These are phyloP conservation scores for Drosophila algonquin DNA, from an alignment of 2,888 invertebrate genomes.

Conservation along the genomic window DNA sequence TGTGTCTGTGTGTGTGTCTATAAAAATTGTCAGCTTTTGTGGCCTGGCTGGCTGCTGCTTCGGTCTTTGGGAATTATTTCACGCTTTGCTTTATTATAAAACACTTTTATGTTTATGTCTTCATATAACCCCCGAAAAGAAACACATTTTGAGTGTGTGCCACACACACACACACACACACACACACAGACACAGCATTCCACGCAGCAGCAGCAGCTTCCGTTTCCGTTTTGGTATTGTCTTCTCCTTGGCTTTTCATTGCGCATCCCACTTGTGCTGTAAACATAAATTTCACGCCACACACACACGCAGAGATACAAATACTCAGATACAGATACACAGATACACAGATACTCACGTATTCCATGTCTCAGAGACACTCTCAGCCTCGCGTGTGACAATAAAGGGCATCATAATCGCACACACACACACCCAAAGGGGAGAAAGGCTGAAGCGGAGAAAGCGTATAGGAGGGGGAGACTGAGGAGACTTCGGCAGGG, in stretches of 20 bases:
- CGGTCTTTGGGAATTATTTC: constrained; percentile 64
- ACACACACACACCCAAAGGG: constrained; percentile 17
- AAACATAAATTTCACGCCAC: constrained; percentile 75
- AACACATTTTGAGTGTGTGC: constrained; percentile 70
- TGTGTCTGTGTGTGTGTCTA: constrained; percentile 51
- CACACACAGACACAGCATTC: constrained; percentile 5
- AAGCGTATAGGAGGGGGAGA: too few species aligned
- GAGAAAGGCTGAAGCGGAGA: too few species aligned
- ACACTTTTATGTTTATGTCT: constrained; percentile 80
- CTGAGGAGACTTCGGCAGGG: too few species aligned
- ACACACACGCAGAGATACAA: neutral
- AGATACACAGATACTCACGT: constrained; percentile 9
- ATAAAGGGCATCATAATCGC: constrained; percentile 76
- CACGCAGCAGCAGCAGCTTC: constrained; percentile 57
- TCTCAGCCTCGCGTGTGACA: constrained; percentile 58
- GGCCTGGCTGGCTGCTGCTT: constrained; percentile 46
- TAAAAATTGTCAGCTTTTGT: constrained; percentile 77
- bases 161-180: constrained; percentile 25
- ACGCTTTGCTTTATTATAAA: constrained; percentile 81
- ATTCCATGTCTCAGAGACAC: neutral
- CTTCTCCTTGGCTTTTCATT: constrained; percentile 52
- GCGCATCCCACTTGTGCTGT: constrained; percentile 70
- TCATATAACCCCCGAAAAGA: constrained; percentile 63
- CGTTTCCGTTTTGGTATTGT: constrained; percentile 59
- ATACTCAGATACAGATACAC: constrained; percentile 35